Percentiles rank a stretch among this genome's conserved stretches.
Conservation (phyloP, 2,797 vertebrate genomes). For the Amazona ochrocephala region DNA sequence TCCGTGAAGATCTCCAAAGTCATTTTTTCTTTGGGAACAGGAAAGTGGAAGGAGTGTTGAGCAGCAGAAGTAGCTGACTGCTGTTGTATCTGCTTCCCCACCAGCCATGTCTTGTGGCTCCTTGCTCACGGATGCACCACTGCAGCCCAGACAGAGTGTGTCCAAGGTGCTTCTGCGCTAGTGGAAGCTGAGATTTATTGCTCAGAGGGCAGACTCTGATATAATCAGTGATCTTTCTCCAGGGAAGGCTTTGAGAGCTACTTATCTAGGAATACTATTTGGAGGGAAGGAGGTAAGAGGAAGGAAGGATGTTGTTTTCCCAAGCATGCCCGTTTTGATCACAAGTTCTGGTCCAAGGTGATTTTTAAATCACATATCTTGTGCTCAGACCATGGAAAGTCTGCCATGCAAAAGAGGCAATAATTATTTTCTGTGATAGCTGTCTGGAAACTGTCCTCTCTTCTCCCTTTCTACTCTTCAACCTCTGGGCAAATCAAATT, state of each 20-base stretch:
- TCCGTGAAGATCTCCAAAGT: not conserved
- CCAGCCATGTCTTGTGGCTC: not conserved
- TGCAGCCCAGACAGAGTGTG: accelerated
- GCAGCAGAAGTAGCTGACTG: not conserved
- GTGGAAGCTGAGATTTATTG: not conserved
- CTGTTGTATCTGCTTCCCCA: not conserved
- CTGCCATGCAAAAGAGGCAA: not conserved
- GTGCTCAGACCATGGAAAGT: not conserved
- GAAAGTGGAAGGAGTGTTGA: not conserved
- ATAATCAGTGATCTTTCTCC: not conserved
- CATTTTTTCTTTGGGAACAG: accelerated
- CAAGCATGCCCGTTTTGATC: not conserved
- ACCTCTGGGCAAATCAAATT: not conserved
- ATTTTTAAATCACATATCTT: not conserved
- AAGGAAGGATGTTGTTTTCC: not conserved
- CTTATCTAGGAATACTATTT: not conserved
- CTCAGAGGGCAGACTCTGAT: not conserved
- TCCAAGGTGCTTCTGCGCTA: not conserved
- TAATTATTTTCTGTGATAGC: not conserved
- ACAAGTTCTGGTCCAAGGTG: not conserved
- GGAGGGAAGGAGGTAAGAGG: not conserved
- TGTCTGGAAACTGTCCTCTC: not conserved
- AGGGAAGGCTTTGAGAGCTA: not conserved
- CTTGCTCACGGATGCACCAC: accelerated
- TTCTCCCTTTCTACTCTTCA: not conserved